phyloP scores from a whole-genome alignment of 2,888 invertebrate species.

The Perithous albicinctus region DNA sequence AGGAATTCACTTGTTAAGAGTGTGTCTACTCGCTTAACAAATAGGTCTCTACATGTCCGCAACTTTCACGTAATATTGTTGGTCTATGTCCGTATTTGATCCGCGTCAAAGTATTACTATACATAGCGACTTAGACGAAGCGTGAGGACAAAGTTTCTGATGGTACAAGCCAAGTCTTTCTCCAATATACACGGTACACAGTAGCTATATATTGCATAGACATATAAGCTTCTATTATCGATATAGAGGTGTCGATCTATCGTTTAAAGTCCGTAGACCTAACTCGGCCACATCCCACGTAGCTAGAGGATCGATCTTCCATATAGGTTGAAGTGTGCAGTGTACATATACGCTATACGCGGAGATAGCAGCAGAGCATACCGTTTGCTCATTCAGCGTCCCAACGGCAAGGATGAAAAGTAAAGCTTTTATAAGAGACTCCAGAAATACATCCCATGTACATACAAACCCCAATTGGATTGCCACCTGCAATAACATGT shows the following conservation, averaged over 20 bases:
- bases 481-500: not conserved
- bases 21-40: too few species aligned
- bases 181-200: not conserved
- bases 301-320: slow-evolving; percentile 35
- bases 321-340: not conserved
- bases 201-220: slow-evolving; percentile 21
- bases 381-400: slow-evolving; percentile 2
- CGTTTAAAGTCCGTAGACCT: slow-evolving; percentile 21
- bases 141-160: not conserved
- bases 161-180: slow-evolving; percentile 2
- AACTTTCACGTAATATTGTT: not conserved
- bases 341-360: too few species aligned
- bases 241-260: slow-evolving; percentile 26
- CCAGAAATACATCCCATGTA: not conserved
- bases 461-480: not conserved
- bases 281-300: slow-evolving; percentile 29
- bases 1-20: too few species aligned
- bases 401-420: slow-evolving; percentile 10
- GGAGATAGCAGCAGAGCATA: not conserved
- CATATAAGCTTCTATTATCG: slow-evolving; percentile 22
- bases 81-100: not conserved
- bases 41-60: not conserved
- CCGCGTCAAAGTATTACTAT: slow-evolving; percentile 3
- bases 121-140: not conserved
- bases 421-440: not conserved